Evolutionary conservation across 1,140 invertebrate genomes (phyloP).

Genomic region (Nautilus pompilius): DNA sequence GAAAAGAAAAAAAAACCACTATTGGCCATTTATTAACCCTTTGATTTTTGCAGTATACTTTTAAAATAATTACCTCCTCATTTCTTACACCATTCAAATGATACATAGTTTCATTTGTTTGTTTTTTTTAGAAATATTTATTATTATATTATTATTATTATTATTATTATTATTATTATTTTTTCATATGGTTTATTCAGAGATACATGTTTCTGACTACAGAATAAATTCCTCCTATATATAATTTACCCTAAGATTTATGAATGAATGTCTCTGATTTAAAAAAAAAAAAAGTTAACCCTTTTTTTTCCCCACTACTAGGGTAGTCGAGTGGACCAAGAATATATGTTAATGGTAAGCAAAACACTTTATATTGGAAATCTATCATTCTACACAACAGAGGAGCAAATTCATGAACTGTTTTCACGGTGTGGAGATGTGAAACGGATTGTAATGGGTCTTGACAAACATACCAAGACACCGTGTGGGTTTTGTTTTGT

Average conservation of each 20-base stretch:
- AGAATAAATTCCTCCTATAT: neutral
- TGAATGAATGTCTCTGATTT: neutral
- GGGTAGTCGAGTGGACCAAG: slow-evolving; percentile 91
- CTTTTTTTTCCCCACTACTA: slow-evolving; percentile 61
- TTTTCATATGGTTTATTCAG: no score
- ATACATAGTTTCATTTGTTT: neutral
- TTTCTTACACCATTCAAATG: no score
- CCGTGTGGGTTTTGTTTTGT: slow-evolving; percentile 99
- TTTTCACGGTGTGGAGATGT: slow-evolving; percentile 96
- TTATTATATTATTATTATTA: neutral
- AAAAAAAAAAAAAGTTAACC: neutral
- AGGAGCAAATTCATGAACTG: slow-evolving; percentile 98
- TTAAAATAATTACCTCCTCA: no score
- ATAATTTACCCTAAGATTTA: neutral
- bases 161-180: neutral
- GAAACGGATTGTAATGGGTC: slow-evolving; percentile 93
- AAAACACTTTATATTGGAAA: slow-evolving; percentile 96
- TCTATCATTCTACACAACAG: slow-evolving; percentile 97
- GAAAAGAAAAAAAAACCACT: no score
- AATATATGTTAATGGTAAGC: slow-evolving; percentile 71
- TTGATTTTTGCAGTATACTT: no score
- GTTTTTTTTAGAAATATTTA: neutral
- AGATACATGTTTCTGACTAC: no score
- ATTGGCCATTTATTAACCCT: no score
- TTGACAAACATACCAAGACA: slow-evolving; percentile 97